These are phyloP conservation scores for Helicoverpa assulta DNA, from an alignment of 2,888 invertebrate genomes.

Conservation along the genomic window DNA sequence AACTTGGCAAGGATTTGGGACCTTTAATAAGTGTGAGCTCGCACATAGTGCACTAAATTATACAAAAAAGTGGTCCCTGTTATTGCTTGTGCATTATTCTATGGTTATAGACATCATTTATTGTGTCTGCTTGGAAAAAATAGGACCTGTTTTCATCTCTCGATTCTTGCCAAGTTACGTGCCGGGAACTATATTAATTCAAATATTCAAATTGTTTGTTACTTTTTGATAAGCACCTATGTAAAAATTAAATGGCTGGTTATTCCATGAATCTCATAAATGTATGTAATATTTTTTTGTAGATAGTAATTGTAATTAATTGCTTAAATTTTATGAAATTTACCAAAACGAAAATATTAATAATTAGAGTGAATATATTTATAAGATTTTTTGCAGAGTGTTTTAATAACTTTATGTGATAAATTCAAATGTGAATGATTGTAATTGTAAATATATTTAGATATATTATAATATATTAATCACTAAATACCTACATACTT, in stretches of 20 bases:
- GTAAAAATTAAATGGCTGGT: background rate
- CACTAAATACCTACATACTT: background rate
- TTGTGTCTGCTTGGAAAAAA: too few species aligned
- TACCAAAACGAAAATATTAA: constrained; percentile 11
- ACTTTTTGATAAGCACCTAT: background rate
- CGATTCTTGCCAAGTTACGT: too few species aligned
- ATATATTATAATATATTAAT: background rate
- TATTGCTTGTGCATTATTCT: too few species aligned
- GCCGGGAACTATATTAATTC: too few species aligned
- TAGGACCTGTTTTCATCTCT: too few species aligned
- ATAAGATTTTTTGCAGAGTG: constrained; percentile 9
- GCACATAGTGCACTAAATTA: too few species aligned
- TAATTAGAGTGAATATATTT: background rate
- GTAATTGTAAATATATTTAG: constrained; percentile 27
- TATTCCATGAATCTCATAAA: background rate
- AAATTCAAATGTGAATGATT: constrained; percentile 67
- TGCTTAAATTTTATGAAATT: constrained; percentile 27
- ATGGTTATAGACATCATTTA: too few species aligned
- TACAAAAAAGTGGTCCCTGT: too few species aligned
- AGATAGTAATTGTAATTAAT: background rate
- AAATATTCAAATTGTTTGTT: background rate
- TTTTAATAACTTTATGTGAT: constrained; percentile 15
- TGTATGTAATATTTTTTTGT: background rate
- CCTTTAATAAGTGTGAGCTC: too few species aligned
- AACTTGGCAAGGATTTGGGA: too few species aligned